Evolutionary conservation across 2,888 invertebrate species (phyloP).

Genomic region (Lasioglossum villosulum): DNA sequence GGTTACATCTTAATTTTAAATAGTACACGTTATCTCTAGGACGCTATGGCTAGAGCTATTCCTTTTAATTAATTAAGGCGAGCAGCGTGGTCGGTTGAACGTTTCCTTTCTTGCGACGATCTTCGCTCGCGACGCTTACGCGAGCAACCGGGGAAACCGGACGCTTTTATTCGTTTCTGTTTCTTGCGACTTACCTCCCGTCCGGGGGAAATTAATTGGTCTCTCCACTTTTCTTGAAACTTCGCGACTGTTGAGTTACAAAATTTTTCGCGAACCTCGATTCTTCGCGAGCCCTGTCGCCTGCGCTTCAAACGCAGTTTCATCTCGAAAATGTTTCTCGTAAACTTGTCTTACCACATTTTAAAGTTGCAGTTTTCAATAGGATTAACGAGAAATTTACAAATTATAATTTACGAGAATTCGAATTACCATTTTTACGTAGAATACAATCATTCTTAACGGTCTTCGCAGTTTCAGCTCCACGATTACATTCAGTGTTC

Average conservation of each 20-base stretch:
- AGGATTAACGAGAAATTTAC: background rate
- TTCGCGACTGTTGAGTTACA: background rate
- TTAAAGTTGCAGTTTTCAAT: background rate
- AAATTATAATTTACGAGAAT: background rate
- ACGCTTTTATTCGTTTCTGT: conserved; percentile 2
- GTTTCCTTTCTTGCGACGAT: conserved; percentile 57
- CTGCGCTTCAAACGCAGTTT: background rate
- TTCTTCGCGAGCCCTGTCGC: background rate
- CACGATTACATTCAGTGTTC: background rate
- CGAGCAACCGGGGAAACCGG: background rate
- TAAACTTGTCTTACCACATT: background rate
- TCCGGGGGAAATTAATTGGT: background rate
- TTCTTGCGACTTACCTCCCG: background rate
- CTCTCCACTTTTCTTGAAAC: background rate
- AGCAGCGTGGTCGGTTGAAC: conserved; percentile 74
- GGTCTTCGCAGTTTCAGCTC: background rate
- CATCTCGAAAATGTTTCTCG: background rate
- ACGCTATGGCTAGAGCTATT: conserved; percentile 67
- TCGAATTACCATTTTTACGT: background rate
- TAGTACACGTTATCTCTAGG: conserved; percentile 61
- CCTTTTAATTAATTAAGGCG: conserved; percentile 75
- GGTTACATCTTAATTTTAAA: conserved; percentile 53
- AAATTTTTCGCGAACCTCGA: background rate
- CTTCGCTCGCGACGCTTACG: conserved; percentile 53
- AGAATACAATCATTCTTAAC: background rate